A percentile compares a stretch with the other conserved stretches of the same genome.
phyloP scores from a whole-genome alignment of 2,888 invertebrate genomes.

The Galerucella nymphaeae region DNA sequence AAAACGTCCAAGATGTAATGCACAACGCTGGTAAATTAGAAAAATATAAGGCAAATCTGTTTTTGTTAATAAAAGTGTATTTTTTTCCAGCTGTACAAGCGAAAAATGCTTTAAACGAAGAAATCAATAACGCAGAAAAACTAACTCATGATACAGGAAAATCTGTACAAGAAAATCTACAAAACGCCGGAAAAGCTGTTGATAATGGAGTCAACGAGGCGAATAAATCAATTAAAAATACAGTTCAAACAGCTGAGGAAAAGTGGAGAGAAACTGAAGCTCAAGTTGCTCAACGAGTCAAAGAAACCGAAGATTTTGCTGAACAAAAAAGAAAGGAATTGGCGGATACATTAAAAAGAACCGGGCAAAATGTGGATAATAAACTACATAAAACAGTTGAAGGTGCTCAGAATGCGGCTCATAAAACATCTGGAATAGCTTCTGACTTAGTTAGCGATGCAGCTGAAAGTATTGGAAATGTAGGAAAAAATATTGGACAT shows the following conservation, averaged over 20 bases:
- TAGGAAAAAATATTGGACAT: constrained; percentile 11
- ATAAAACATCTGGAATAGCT: too few relatives aligned
- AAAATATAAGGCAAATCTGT: neutral
- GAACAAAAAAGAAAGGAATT: constrained; percentile 68
- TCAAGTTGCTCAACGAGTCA: constrained; percentile 44
- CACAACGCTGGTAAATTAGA: constrained; percentile 64
- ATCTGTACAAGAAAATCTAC: constrained; percentile 31
- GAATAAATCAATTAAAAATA: constrained; percentile 29
- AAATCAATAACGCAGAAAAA: constrained; percentile 43
- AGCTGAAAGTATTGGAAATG: neutral
- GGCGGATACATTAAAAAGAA: constrained; percentile 53
- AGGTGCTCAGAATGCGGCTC: too few relatives aligned
- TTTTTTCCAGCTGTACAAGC: constrained; percentile 43
- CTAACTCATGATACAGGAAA: constrained; percentile 35
- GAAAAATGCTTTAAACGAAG: constrained; percentile 47
- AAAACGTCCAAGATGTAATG: constrained; percentile 67
- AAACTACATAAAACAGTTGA: constrained; percentile 71
- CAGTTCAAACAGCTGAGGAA: constrained; percentile 45
- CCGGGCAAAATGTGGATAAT: constrained; percentile 66
- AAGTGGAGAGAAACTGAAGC: constrained; percentile 48
- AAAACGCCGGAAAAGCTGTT: constrained; percentile 33
- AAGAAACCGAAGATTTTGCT: constrained; percentile 51
- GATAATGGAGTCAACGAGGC: constrained; percentile 40
- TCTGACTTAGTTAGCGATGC: too few relatives aligned
- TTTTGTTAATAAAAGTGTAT: neutral